phyloP scores from a whole-genome alignment of 2,888 invertebrate species.

The Noctua janthe region DNA sequence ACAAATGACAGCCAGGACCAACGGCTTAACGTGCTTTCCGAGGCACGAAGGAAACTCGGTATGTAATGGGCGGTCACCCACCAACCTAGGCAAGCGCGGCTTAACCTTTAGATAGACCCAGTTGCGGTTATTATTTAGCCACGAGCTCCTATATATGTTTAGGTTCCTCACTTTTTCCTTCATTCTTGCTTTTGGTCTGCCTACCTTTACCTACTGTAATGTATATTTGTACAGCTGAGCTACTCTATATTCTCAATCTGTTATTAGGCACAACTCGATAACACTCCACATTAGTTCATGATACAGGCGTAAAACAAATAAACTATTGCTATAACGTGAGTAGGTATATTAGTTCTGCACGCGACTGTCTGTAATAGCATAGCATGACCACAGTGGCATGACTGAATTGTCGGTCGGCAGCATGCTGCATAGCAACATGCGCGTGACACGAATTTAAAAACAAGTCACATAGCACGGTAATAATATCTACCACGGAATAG shows the following conservation, averaged over 20 bases:
- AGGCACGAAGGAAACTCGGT: no score
- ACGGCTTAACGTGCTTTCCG: no score
- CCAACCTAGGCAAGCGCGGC: no score
- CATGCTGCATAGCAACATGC: slow-evolving; percentile 16
- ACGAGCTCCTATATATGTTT: no score
- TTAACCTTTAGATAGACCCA: no score
- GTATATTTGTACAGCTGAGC: not conserved
- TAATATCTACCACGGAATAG: not conserved
- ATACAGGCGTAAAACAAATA: slow-evolving; percentile 13
- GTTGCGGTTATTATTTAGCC: no score
- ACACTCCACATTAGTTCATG: not conserved
- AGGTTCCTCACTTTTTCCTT: not conserved
- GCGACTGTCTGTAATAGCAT: slow-evolving; percentile 3
- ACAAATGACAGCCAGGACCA: no score
- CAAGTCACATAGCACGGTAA: not conserved
- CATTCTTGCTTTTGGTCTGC: not conserved
- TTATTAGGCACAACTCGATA: not conserved
- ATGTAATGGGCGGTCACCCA: no score
- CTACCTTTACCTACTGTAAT: not conserved
- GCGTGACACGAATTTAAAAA: slow-evolving; percentile 26
- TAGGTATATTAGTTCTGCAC: slow-evolving; percentile 10
- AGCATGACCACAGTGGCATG: not conserved
- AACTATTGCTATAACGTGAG: not conserved
- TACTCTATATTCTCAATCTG: not conserved
- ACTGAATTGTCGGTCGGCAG: not conserved